Percentiles rank a stretch among this genome's conserved stretches.
phyloP scores from a whole-genome alignment of 2,113 vertebrate species.

The Galemys pyrenaicus region DNA sequence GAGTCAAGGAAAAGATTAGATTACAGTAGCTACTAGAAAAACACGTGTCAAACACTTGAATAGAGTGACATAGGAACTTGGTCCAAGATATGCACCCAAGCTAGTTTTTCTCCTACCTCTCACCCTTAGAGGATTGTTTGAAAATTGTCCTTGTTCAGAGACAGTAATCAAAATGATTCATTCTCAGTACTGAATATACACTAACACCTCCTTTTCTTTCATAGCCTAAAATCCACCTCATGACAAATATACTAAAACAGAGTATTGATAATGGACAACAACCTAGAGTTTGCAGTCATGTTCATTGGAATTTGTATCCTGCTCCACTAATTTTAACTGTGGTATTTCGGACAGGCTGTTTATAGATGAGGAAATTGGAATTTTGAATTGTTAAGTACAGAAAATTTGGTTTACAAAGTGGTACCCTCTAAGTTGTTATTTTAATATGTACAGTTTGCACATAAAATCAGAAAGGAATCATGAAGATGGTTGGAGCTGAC shows the following conservation, averaged over 20 bases:
- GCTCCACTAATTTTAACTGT: background rate
- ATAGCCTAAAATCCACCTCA: background rate
- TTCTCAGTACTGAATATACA: background rate
- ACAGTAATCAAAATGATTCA: background rate
- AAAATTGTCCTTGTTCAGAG: background rate
- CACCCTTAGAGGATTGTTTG: background rate
- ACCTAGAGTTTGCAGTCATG: background rate
- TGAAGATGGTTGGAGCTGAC: background rate
- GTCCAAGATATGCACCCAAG: background rate
- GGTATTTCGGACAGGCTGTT: background rate
- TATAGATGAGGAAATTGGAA: background rate
- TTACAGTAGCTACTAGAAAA: background rate
- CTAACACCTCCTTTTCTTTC: background rate
- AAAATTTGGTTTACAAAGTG: background rate
- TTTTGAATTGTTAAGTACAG: background rate
- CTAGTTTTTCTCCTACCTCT: background rate
- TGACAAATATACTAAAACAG: background rate
- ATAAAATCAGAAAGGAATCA: conserved; percentile 6
- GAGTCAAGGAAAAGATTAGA: background rate
- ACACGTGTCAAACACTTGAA: background rate
- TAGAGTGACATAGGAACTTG: background rate
- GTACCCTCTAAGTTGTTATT: background rate
- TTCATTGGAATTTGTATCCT: background rate
- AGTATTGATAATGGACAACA: background rate
- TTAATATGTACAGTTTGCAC: background rate